These are phyloP conservation scores for Jordanella pulchra DNA, from an alignment of 2,797 vertebrate genomes.

Conservation along the genomic window DNA sequence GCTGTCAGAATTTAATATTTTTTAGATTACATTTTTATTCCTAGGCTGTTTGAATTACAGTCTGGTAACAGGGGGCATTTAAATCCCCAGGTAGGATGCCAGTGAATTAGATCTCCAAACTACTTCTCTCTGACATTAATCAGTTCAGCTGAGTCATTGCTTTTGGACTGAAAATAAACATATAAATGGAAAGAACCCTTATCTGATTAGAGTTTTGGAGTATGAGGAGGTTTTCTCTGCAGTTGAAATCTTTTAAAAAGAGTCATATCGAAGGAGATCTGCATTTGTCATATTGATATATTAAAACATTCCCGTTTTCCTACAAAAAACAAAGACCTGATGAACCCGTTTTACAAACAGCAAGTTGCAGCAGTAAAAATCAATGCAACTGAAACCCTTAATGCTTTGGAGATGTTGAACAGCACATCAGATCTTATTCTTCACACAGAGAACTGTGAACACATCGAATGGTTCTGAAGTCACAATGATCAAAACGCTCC, in stretches of 20 bases:
- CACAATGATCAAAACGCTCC: constrained; percentile 1
- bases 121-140: not conserved
- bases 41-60: not conserved
- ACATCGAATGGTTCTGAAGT: not conserved
- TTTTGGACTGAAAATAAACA: not conserved
- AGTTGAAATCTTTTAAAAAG: not conserved
- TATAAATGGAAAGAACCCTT: not conserved
- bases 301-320: not conserved
- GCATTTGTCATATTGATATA: not conserved
- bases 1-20: no score
- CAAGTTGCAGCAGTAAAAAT: not conserved
- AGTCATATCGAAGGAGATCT: not conserved
- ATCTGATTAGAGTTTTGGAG: not conserved
- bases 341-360: not conserved
- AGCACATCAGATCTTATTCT: constrained; percentile 3
- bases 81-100: not conserved
- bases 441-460: not conserved
- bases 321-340: not conserved
- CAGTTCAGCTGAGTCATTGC: not conserved
- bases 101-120: not conserved
- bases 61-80: not conserved
- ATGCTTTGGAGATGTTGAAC: not conserved
- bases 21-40: no score
- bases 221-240: not conserved
- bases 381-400: no score